Evolutionary conservation across 2,113 vertebrate genomes (phyloP), one percentile per base, ranked within the genome.

Genomic region (Platichthys stellatus): DNA sequence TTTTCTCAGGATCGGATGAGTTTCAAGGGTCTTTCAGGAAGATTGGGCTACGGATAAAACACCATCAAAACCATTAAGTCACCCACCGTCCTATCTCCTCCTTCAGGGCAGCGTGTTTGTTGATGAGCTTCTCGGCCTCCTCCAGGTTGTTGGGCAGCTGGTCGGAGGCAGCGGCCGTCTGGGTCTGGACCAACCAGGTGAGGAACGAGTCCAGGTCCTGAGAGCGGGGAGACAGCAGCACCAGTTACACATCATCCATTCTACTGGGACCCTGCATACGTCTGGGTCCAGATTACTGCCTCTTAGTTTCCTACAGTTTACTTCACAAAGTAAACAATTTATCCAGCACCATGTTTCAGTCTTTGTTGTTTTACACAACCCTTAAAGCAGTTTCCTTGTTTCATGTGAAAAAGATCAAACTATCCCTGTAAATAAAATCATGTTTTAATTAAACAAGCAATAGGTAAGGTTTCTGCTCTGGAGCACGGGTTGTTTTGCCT

Each of bases 131-230:
- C 88, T 99, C 97, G 0, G 97, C 97, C 28, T 97, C 96, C 0
- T 90, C 91, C 85, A 98, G 81, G 24, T 92, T 90, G 0, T 91
- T 91, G 0, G 97, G 98, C 2, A 96, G 66, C 85, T 97, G 96
- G 18, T 94, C 88, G 0, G 93, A 94, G 0, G 96, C 95, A 0
- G 95, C 96, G 0, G 94, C 86, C 0, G 91, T 97, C 89, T 98
- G 98, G 0, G 95, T 97, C 75, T 96, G 96, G 79, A 98, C 97
- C 83, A 99, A 73, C 98, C 98, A 99, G 0, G 94, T 93, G 57
- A 99, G 87, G 83, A 99, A 99, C 2, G 93, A 92, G 80, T 98
- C 97, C 89, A 99, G 70, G 68, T 98, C 97, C 67, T 98, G 95
- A 68, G 92, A 35, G 8, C 0, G 76, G 1, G 7, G 35, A 18